These are phyloP conservation scores for Watsonalla cultraria DNA, from an alignment of 2,888 invertebrate species.

Conservation along the genomic window DNA sequence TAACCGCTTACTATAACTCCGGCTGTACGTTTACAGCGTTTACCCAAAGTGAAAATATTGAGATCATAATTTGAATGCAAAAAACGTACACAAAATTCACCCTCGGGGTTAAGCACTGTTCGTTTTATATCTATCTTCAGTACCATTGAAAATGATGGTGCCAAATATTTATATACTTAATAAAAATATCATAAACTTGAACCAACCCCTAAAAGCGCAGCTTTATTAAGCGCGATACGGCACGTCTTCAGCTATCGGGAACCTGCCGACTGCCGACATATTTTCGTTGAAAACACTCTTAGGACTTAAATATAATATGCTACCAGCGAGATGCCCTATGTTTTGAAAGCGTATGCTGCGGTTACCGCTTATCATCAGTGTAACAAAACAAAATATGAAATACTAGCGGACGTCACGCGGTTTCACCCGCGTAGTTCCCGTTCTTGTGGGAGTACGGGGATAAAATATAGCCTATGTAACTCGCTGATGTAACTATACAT, in stretches of 20 bases:
- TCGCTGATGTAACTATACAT: no score
- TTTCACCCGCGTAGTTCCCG: no score
- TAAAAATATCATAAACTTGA: constrained; percentile 10
- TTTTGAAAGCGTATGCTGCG: constrained; percentile 27
- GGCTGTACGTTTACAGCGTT: no score
- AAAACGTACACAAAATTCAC: background rate
- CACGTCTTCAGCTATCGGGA: constrained; percentile 50
- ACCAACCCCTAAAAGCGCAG: constrained; percentile 40
- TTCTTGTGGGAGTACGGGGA: no score
- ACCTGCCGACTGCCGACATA: constrained; percentile 25
- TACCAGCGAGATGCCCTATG: constrained; percentile 20
- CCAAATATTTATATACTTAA: background rate
- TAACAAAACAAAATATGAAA: no score
- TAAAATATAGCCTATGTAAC: no score
- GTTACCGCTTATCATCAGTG: no score
- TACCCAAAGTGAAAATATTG: no score
- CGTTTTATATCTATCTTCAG: background rate
- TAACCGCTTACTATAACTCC: no score
- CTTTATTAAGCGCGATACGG: constrained; percentile 60
- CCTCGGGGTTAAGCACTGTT: background rate
- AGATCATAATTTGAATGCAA: no score
- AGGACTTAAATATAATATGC: constrained; percentile 16
- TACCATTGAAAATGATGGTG: background rate
- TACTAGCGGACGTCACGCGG: no score
- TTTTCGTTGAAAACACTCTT: constrained; percentile 28